Percentiles rank a stretch among this genome's conserved stretches.
These are phyloP conservation scores for Drosophila punjabiensis DNA, from an alignment of 1,140 invertebrate genomes.

Conservation along the genomic window DNA sequence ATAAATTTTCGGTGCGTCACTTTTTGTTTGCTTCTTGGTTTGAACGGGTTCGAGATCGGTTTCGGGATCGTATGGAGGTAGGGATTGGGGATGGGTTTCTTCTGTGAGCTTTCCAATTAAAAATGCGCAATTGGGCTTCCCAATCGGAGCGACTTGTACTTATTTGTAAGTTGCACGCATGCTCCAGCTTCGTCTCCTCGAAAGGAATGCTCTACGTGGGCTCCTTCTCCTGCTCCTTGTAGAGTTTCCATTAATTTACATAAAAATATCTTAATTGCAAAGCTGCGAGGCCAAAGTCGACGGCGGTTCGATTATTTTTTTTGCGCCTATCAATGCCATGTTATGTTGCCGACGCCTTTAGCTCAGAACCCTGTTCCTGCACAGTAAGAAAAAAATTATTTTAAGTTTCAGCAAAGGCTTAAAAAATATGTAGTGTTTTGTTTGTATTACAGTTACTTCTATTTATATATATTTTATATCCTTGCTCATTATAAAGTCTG, in stretches of 20 bases:
- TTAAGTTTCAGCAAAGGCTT: neutral
- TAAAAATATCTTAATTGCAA: constrained; percentile 82
- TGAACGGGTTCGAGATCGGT: constrained; percentile 13
- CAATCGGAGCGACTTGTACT: constrained; percentile 64
- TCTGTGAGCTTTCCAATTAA: constrained; percentile 73
- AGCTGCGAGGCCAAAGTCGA: constrained; percentile 15
- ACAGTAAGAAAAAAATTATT: neutral
- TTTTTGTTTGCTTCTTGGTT: constrained; percentile 52
- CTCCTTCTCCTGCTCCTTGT: constrained; percentile 1
- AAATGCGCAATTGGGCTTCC: constrained; percentile 76
- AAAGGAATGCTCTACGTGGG: neutral
- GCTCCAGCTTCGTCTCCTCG: constrained; percentile 21
- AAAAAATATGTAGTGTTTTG: neutral
- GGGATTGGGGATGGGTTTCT: too few species aligned
- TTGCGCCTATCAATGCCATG: constrained; percentile 71
- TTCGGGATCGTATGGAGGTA: too few species aligned
- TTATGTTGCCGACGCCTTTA: constrained; percentile 68
- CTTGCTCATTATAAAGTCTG: neutral
- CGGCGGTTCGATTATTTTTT: constrained; percentile 28
- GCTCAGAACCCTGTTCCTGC: neutral
- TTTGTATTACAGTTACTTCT: too few species aligned
- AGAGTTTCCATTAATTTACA: constrained; percentile 73
- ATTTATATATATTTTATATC: neutral
- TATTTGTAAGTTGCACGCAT: constrained; percentile 81
- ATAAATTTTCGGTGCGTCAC: constrained; percentile 82